Evolutionary conservation across 37 sponge, comb jelly and placozoan species (phyloP).

Genomic region (Petrosia ficiformis): DNA sequence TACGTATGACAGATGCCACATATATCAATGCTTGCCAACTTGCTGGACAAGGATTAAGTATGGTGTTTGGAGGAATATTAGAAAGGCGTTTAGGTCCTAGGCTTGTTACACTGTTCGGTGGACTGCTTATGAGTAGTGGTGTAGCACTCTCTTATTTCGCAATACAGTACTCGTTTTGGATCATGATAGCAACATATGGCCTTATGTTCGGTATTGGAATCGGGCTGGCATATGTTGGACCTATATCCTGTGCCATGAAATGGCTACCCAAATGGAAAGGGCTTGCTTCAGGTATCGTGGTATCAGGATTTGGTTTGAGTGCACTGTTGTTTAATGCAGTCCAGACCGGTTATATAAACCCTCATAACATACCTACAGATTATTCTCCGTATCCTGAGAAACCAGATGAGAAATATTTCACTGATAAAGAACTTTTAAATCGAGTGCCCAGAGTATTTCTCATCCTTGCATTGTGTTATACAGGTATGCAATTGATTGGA

Average conservation of each 20-base stretch:
- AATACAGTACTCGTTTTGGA: conserved; percentile 59
- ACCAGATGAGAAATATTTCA: conserved; percentile 18
- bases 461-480: conserved; percentile 62
- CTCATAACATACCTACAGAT: conserved; percentile 32
- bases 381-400: not conserved
- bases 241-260: conserved; percentile 70
- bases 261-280: conserved; percentile 89
- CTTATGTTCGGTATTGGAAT: conserved; percentile 76
- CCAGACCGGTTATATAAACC: conserved; percentile 77
- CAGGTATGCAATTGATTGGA: conserved; percentile 69
- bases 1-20: conserved; percentile 8
- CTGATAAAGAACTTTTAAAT: conserved; percentile 49
- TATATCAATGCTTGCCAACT: conserved; percentile 64
- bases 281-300: conserved; percentile 75
- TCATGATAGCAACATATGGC: conserved; percentile 76
- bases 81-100: conserved; percentile 74
- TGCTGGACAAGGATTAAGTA: conserved; percentile 60
- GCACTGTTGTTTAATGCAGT: conserved; percentile 67
- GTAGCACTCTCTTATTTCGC: conserved; percentile 42
- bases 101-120: conserved; percentile 67
- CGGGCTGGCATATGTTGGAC: conserved; percentile 79
- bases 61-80: conserved; percentile 79
- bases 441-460: conserved; percentile 74
- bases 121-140: conserved; percentile 50
- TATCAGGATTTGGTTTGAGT: conserved; percentile 89